Conservation (phyloP, 35 echinoderm and acorn worm genomes). For the Lytechinus variegatus region DNA sequence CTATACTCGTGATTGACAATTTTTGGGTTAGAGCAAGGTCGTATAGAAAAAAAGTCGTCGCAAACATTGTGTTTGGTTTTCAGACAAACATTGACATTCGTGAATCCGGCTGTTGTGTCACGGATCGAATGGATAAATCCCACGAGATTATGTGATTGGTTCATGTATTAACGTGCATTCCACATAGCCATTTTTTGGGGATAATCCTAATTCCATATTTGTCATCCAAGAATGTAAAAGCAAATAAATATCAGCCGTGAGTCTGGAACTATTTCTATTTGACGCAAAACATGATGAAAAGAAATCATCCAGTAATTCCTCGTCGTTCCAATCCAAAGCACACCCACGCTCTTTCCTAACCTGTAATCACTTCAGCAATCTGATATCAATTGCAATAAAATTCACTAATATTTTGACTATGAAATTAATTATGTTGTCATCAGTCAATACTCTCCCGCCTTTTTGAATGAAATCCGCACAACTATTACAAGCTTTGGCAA, state of each 20-base stretch:
- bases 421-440: not conserved
- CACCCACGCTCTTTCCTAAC: not conserved
- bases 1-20: not conserved
- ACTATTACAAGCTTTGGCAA: not conserved
- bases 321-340: not conserved
- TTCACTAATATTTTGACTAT: not conserved
- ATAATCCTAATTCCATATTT: too few relatives aligned
- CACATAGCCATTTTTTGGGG: too few relatives aligned
- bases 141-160: too few relatives aligned
- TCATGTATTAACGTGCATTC: too few relatives aligned
- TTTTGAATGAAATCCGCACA: not conserved
- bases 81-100: too few relatives aligned
- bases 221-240: too few relatives aligned
- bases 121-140: too few relatives aligned
- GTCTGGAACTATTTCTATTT: too few relatives aligned
- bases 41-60: not conserved
- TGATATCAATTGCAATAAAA: not conserved
- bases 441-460: not conserved
- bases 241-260: too few relatives aligned
- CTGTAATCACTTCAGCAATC: not conserved
- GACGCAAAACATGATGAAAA: too few relatives aligned
- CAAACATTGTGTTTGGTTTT: not conserved
- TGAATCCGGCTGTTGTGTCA: too few relatives aligned
- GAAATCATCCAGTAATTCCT: too few relatives aligned
- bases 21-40: not conserved